These are phyloP conservation scores for Micoletzkya japonica DNA, from an alignment of 2,888 invertebrate species.

Conservation along the genomic window DNA sequence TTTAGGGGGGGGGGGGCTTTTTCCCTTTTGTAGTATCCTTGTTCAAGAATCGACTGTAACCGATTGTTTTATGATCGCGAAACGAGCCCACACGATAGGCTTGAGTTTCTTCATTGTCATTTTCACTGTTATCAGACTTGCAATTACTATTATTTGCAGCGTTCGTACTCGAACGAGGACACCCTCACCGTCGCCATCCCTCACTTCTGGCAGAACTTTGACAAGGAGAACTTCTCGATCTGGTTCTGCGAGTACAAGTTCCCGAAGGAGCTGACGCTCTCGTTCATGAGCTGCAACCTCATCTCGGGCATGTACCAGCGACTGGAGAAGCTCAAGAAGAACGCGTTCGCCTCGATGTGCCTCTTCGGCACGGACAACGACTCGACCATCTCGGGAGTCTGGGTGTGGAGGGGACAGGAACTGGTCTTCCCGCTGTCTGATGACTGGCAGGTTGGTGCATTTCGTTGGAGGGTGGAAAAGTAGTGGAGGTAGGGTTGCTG, in stretches of 20 bases:
- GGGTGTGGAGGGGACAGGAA: conserved; percentile 96
- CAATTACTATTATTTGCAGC: conserved; percentile 65
- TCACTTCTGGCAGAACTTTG: conserved; percentile 98
- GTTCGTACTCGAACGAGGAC: conserved; percentile 93
- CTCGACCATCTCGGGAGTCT: conserved; percentile 90
- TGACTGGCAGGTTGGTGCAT: conserved; percentile 57
- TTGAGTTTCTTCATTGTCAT: no score
- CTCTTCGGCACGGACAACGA: conserved; percentile 90
- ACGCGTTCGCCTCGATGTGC: conserved; percentile 89
- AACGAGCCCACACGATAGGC: no score
- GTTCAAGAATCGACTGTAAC: no score
- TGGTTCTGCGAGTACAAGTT: conserved; percentile 98
- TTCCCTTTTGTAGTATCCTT: no score
- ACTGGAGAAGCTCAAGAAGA: conserved; percentile 94
- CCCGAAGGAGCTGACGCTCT: conserved; percentile 84
- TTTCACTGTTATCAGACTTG: no score
- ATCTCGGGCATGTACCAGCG: conserved; percentile 97
- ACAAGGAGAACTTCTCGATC: conserved; percentile 84
- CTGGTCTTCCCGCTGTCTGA: conserved; percentile 78
- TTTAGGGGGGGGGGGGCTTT: no score
- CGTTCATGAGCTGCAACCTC: conserved; percentile 97
- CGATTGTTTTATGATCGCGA: neutral
- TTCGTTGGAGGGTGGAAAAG: neutral
- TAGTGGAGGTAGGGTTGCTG: neutral
- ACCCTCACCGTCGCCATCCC: conserved; percentile 84